Conservation (phyloP, 2,888 invertebrate species). For the Yponomeuta cagnagella region DNA sequence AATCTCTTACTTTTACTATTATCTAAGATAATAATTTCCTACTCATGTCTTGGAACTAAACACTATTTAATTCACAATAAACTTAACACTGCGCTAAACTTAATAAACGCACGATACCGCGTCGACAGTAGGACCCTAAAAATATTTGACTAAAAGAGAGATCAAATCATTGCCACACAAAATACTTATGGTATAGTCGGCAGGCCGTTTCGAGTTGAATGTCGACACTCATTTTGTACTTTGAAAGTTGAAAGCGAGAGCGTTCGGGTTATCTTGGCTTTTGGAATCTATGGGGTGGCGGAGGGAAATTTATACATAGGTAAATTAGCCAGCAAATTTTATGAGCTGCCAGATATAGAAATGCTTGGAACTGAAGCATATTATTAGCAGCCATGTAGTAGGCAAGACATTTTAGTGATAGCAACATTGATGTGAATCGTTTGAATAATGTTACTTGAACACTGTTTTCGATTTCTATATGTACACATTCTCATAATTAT, state of each 20-base stretch:
- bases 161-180: constrained; percentile 82
- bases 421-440: neutral
- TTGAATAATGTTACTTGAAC: constrained; percentile 3
- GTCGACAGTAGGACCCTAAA: constrained; percentile 63
- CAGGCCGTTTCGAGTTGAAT: constrained; percentile 42
- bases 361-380: neutral
- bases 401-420: neutral
- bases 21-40: constrained; percentile 72
- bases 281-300: neutral
- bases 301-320: neutral
- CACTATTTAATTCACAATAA: constrained; percentile 63
- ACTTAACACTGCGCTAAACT: constrained; percentile 45
- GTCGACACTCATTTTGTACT: constrained; percentile 58
- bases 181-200: constrained; percentile 52
- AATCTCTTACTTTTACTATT: constrained; percentile 63
- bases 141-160: constrained; percentile 84
- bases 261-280: neutral
- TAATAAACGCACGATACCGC: constrained; percentile 34
- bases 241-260: constrained; percentile 47
- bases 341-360: neutral
- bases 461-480: constrained; percentile 18
- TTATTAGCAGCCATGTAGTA: neutral
- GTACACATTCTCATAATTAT: constrained; percentile 23
- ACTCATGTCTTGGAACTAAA: constrained; percentile 72
- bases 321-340: neutral